Base-by-base conservation (phyloP, 2,797 vertebrate genomes). In the Urophycis tenuis region DNA sequence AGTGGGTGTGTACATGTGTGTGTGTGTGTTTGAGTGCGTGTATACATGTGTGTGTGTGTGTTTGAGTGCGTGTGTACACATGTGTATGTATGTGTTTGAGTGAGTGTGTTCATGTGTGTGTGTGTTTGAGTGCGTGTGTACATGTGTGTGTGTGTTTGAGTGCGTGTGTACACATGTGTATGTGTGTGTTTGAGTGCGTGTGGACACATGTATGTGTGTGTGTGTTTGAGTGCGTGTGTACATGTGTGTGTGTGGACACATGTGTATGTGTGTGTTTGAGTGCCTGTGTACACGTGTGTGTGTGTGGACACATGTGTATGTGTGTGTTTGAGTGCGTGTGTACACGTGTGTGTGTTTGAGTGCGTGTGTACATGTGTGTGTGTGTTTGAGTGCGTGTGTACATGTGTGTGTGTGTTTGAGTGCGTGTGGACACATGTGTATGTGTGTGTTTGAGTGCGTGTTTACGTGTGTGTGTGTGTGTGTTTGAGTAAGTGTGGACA, bases 281-380 rank as follows among this genome's bases (percentile, higher is more conserved):
- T 36, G 35, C 10, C 6, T 75, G 36, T 75, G 33, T 67, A 22
- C 29, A 39, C 31, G 31, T 19, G 12, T 17, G 29, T 73, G 73
- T 9, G 8, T 53, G 39, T 45, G 36, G n/a, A n/a, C n/a, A n/a
- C n/a, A n/a, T n/a, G n/a, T 1, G 2, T 22, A 19, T n/a, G 49
- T 69, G 81, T 36, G 60, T 75, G 74, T 29, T 32, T 75, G 53
- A 67, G 74, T 60, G 74, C 60, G 74, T 74, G 73, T 33, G 77
- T n/a, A 34, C 77, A 19, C 22, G 45, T 60, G 73, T 75, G 49
- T 73, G 39, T 71, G 71, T 22, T n/a, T n/a, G n/a, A n/a, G n/a
- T n/a, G n/a, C n/a, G n/a, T n/a, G n/a, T n/a, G n/a, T n/a, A n/a
- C n/a, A 17, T 3, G 45, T 53, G 19, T 53, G 45, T 53, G 35